These are phyloP conservation scores for Bellardia pandia DNA, from an alignment of 2,888 invertebrate genomes.

Conservation along the genomic window DNA sequence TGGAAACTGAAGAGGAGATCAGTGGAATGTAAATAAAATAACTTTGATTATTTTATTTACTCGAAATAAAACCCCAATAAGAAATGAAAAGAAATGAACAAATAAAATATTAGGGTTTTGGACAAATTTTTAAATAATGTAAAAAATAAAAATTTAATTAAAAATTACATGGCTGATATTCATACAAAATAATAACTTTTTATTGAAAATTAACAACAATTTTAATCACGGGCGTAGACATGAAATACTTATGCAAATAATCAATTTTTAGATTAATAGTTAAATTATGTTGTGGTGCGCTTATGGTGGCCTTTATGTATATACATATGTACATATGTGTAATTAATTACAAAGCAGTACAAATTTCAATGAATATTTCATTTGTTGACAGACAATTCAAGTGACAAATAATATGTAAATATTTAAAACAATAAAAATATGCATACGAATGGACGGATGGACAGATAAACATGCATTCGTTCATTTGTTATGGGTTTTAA, in stretches of 20 bases:
- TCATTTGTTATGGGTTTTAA: neutral
- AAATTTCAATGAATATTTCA: constrained; percentile 23
- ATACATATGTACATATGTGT: neutral
- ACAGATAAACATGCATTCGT: neutral
- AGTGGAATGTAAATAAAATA: no score
- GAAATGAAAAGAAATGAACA: no score
- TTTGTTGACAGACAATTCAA: constrained; percentile 32
- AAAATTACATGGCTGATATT: neutral
- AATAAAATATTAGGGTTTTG: no score
- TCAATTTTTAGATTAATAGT: neutral
- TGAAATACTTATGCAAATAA: neutral
- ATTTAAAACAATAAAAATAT: constrained; percentile 15
- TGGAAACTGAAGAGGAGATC: no score
- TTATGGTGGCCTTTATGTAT: neutral
- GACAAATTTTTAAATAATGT: no score
- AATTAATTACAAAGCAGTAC: constrained; percentile 22
- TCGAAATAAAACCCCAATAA: no score
- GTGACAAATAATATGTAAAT: neutral
- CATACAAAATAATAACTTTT: neutral
- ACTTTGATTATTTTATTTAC: no score
- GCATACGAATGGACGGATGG: neutral
- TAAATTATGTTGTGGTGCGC: neutral
- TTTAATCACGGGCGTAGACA: neutral
- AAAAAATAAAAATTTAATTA: neutral
- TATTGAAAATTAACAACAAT: neutral